Percentiles rank a stretch among this genome's conserved stretches.
phyloP scores from a whole-genome alignment of 2,888 invertebrate species.

The Erebia aethiops region DNA sequence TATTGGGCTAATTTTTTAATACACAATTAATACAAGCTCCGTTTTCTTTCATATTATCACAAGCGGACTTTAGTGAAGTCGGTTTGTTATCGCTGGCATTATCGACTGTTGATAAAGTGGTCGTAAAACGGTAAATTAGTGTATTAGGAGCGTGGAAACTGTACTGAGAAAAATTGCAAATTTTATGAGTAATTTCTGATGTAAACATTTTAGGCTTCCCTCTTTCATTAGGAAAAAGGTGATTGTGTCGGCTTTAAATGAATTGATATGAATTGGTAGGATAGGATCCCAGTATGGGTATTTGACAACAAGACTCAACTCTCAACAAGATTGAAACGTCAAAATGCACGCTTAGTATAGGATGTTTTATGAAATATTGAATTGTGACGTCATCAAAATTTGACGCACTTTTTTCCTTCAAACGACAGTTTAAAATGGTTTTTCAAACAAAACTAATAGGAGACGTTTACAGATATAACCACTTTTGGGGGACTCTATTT shows the following conservation, averaged over 20 bases:
- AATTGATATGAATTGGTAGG: no score
- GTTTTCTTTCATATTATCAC: neutral
- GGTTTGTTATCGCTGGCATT: constrained; percentile 8
- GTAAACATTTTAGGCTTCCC: neutral
- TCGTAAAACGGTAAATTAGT: constrained; percentile 14
- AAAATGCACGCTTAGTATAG: no score
- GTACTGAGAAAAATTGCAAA: constrained; percentile 16
- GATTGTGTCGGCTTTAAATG: neutral
- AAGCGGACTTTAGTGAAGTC: neutral
- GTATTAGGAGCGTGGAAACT: constrained; percentile 6
- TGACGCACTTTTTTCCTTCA: no score
- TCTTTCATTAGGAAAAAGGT: neutral
- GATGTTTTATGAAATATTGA: no score
- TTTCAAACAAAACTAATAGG: no score
- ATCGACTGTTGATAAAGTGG: constrained; percentile 6
- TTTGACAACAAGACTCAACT: no score
- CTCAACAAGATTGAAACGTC: no score
- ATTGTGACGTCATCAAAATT: no score
- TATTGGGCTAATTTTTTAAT: neutral
- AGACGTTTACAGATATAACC: no score
- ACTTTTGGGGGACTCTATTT: no score
- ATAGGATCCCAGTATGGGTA: no score
- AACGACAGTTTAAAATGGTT: no score
- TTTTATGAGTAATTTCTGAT: neutral
- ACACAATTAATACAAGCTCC: neutral